Evolutionary conservation across 2,888 invertebrate genomes (phyloP).

Genomic region (Eristalis intricaria): DNA sequence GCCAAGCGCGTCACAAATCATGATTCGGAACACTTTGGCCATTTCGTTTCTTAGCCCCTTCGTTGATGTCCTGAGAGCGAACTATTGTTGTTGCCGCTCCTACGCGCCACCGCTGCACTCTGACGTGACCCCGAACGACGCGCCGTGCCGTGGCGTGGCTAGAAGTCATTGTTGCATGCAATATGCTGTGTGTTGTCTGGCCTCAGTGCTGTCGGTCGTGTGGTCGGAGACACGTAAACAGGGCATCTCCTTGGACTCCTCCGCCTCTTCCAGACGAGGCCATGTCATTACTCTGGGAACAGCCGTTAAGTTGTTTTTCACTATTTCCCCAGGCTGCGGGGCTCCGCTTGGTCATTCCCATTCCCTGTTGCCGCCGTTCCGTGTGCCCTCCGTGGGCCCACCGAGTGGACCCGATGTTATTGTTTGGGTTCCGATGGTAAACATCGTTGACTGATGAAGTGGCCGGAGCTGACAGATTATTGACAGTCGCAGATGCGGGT

Average conservation of each 20-base stretch:
- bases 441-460: constrained; percentile 70
- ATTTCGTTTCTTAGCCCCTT: background rate
- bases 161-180: constrained; percentile 66
- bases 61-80: background rate
- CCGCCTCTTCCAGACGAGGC: constrained; percentile 10
- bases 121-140: constrained; percentile 56
- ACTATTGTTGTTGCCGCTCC: background rate
- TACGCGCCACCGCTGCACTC: background rate
- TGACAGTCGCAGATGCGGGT: constrained; percentile 68
- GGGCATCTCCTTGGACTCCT: constrained; percentile 17
- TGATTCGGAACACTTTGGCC: constrained; percentile 45
- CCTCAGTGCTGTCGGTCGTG: constrained; percentile 6
- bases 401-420: background rate
- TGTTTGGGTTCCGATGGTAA: constrained; percentile 55
- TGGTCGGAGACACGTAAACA: constrained; percentile 45
- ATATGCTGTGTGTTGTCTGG: constrained; percentile 58
- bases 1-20: constrained; percentile 19
- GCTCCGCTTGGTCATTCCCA: constrained; percentile 1
- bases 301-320: constrained; percentile 48
- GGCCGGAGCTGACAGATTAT: constrained; percentile 70
- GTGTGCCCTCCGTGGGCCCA: background rate
- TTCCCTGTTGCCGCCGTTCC: background rate
- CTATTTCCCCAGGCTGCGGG: constrained; percentile 16
- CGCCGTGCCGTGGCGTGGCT: constrained; percentile 25
- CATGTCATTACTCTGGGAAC: constrained; percentile 52